These are phyloP conservation scores for Formica exsecta DNA, from an alignment of 1,140 invertebrate genomes.

Conservation along the genomic window DNA sequence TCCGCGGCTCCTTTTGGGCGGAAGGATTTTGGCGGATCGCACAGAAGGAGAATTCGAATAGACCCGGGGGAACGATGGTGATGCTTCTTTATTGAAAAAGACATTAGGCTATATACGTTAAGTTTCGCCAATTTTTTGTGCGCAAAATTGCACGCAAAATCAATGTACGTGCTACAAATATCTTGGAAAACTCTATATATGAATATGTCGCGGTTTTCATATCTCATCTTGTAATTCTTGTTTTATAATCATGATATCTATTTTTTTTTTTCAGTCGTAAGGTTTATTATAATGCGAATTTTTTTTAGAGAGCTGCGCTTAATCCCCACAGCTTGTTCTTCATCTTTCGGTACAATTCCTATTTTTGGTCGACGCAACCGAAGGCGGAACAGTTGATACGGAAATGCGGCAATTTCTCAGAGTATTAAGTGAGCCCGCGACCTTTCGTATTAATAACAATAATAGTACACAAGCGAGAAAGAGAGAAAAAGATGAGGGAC, in stretches of 20 bases:
- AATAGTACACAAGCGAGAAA: slow-evolving; percentile 74
- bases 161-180: not conserved
- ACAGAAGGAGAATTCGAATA: slow-evolving; percentile 45
- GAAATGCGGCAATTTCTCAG: slow-evolving; percentile 81
- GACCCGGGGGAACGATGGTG: slow-evolving; percentile 73
- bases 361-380: slow-evolving; percentile 26
- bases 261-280: not conserved
- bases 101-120: slow-evolving; percentile 73
- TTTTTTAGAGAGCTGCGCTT: slow-evolving; percentile 8
- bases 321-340: not conserved
- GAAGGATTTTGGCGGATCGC: slow-evolving; percentile 81
- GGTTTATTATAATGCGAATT: not conserved
- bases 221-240: not conserved
- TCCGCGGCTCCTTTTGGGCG: slow-evolving; percentile 83
- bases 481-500: not conserved
- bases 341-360: slow-evolving; percentile 28
- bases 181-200: not conserved
- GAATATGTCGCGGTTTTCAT: not conserved
- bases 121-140: not conserved
- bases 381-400: slow-evolving; percentile 73
- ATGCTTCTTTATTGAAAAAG: slow-evolving; percentile 82
- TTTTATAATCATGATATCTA: not conserved
- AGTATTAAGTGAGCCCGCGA: slow-evolving; percentile 81
- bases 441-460: slow-evolving; percentile 84
- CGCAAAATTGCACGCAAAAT: not conserved